Percentiles rank a stretch among this genome's conserved stretches.
These are phyloP conservation scores for Kradibia gibbosae DNA, from an alignment of 1,140 invertebrate species.

Conservation along the genomic window DNA sequence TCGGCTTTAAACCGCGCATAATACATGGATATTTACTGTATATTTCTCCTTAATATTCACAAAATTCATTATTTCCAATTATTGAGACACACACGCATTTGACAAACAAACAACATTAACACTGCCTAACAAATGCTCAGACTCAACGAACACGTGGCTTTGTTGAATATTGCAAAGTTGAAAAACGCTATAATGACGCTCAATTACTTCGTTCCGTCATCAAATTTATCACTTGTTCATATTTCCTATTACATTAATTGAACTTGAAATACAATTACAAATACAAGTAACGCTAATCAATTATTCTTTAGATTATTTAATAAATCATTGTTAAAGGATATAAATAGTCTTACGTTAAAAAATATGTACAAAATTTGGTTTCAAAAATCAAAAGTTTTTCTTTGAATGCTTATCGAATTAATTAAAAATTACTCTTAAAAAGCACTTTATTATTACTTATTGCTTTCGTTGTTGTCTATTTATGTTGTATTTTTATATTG, in stretches of 20 bases:
- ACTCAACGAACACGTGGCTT: slow-evolving; percentile 17
- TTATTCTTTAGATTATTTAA: slow-evolving; percentile 11
- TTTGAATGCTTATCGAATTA: slow-evolving; percentile 11
- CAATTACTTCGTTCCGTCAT: neutral
- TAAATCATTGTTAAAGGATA: slow-evolving; percentile 37
- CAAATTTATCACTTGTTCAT: slow-evolving; percentile 15
- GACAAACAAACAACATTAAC: slow-evolving; percentile 23
- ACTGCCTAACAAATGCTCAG: slow-evolving; percentile 2
- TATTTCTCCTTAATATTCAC: slow-evolving; percentile 18
- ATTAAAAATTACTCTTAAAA: neutral
- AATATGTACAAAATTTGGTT: slow-evolving; percentile 46
- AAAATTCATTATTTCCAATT: slow-evolving; percentile 22
- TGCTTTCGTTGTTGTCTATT: slow-evolving; percentile 2
- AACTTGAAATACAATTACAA: slow-evolving; percentile 22
- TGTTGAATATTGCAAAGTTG: neutral
- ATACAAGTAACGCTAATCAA: slow-evolving; percentile 27
- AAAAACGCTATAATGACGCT: neutral
- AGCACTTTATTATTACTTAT: slow-evolving; percentile 23
- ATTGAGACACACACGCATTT: slow-evolving; percentile 23
- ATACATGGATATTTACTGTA: slow-evolving; percentile 27
- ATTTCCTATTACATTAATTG: slow-evolving; percentile 15
- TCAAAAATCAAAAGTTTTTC: slow-evolving; percentile 22
- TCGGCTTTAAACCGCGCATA: neutral
- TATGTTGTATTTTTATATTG: neutral
- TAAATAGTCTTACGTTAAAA: slow-evolving; percentile 26